Percentiles rank a stretch among this genome's conserved stretches.
These are phyloP conservation scores for Plecturocebus donacophilus DNA, from an alignment of 2,113 vertebrate genomes.

Conservation along the genomic window DNA sequence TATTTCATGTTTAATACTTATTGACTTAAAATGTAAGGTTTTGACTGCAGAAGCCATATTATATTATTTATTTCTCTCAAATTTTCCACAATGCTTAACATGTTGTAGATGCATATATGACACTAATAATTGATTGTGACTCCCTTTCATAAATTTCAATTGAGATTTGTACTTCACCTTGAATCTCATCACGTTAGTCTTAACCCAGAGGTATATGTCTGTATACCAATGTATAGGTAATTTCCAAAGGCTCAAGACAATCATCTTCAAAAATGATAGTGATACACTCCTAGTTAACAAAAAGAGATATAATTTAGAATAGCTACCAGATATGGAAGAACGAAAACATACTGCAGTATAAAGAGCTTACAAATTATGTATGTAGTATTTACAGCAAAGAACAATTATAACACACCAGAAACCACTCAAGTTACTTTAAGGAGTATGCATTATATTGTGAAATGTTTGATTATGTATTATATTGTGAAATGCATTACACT, in stretches of 20 bases:
- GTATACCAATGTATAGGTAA: neutral
- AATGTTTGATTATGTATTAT: neutral
- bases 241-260: neutral
- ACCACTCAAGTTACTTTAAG: conserved; percentile 20
- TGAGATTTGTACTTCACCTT: neutral
- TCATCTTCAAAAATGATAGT: neutral
- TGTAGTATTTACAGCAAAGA: conserved; percentile 50
- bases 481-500: conserved; percentile 9
- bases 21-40: neutral
- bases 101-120: neutral
- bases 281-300: neutral
- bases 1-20: neutral
- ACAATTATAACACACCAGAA: conserved; percentile 42
- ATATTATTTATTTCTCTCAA: neutral
- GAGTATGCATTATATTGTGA: neutral
- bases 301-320: neutral
- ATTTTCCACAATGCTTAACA: neutral
- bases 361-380: conserved; percentile 53
- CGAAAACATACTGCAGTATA: neutral
- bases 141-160: neutral
- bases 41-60: neutral
- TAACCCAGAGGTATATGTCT: neutral
- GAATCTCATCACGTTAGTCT: neutral
- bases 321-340: neutral
- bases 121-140: neutral